A percentile compares a stretch with the other conserved stretches of the same genome.
Conservation (phyloP, 2,888 invertebrate genomes). For the Erebia palarica region DNA sequence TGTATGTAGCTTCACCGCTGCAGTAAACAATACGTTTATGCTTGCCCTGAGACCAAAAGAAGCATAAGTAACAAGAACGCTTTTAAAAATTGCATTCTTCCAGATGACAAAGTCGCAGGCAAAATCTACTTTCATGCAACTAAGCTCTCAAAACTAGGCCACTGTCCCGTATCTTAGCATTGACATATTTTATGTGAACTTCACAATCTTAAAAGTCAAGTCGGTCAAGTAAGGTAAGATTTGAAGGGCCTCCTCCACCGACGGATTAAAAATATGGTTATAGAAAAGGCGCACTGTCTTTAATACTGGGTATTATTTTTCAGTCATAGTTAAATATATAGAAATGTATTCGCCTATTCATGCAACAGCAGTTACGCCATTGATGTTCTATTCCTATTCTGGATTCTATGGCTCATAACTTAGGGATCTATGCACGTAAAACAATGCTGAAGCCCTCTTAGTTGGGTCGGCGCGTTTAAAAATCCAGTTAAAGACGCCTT, state of each 20-base stretch:
- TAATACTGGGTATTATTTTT: neutral
- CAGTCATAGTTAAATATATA: neutral
- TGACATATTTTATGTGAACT: neutral
- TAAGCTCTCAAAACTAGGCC: constrained; percentile 1
- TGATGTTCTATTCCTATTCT: neutral
- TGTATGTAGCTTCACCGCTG: no score
- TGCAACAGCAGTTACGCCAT: no score
- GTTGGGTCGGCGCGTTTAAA: constrained; percentile 38
- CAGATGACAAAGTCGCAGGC: no score
- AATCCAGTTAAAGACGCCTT: constrained; percentile 45
- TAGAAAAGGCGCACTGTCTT: no score
- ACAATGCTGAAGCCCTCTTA: neutral
- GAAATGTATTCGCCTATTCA: no score
- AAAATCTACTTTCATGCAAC: neutral
- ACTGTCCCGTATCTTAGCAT: neutral
- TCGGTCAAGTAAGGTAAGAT: neutral
- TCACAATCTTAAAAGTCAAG: constrained; percentile 2
- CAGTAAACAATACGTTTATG: no score
- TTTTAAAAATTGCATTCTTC: no score
- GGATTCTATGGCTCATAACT: neutral
- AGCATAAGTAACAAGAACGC: neutral
- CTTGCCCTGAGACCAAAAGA: no score
- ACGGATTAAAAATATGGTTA: no score
- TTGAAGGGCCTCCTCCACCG: no score
- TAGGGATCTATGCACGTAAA: neutral